Percentiles rank a stretch among this genome's conserved stretches.
Evolutionary conservation across 2,888 invertebrate species (phyloP).

Genomic region (Slavum lentiscoides): DNA sequence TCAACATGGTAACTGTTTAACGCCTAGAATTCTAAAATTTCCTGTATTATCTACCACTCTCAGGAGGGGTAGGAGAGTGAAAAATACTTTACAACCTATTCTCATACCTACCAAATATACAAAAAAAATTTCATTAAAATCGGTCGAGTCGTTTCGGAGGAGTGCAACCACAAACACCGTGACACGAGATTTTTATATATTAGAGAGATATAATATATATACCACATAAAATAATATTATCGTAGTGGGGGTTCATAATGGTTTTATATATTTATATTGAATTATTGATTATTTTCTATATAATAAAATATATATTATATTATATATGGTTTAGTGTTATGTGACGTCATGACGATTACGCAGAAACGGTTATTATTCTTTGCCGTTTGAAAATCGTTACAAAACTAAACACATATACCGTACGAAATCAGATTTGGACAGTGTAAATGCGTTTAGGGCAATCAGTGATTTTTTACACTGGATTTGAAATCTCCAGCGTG

Average conservation of each 20-base stretch:
- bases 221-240: too few relatives aligned
- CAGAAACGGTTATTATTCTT: conserved; percentile 13
- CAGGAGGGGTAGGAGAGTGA: too few relatives aligned
- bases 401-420: conserved; percentile 1
- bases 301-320: neutral
- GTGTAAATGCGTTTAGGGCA: neutral
- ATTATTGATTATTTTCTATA: conserved; percentile 13
- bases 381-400: neutral
- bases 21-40: too few relatives aligned
- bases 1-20: too few relatives aligned
- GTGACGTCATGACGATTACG: neutral
- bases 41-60: too few relatives aligned
- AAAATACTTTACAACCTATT: too few relatives aligned
- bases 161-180: too few relatives aligned
- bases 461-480: conserved; percentile 32
- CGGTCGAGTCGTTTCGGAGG: too few relatives aligned
- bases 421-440: conserved; percentile 7
- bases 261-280: conserved; percentile 7
- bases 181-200: too few relatives aligned
- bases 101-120: too few relatives aligned
- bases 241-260: neutral
- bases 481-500: neutral
- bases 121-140: too few relatives aligned
- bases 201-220: too few relatives aligned
- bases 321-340: neutral